phyloP scores from a whole-genome alignment of 1,140 invertebrate species.

The Drosophila aff. region DNA sequence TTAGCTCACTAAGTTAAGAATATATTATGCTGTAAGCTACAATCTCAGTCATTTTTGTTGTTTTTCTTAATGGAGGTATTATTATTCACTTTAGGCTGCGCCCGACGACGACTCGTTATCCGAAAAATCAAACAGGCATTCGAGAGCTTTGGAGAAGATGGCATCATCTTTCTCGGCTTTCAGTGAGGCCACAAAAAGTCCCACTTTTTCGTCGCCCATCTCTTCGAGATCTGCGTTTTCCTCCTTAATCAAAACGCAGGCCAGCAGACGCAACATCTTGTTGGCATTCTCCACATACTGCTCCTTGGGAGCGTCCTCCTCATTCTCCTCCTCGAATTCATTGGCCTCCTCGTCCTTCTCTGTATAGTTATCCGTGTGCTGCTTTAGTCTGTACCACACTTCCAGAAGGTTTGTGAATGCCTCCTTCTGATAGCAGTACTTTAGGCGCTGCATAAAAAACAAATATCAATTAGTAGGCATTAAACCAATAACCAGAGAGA shows the following conservation, averaged over 20 bases:
- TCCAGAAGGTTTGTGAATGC: constrained; percentile 48
- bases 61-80: constrained; percentile 29
- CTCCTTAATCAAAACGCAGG: constrained; percentile 45
- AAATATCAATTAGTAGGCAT: neutral
- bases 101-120: constrained; percentile 50
- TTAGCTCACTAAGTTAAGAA: constrained; percentile 38
- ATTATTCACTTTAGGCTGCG: constrained; percentile 60
- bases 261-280: constrained; percentile 60
- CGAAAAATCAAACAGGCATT: constrained; percentile 42
- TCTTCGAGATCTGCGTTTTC: constrained; percentile 55
- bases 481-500: fast-evolving
- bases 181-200: constrained; percentile 45
- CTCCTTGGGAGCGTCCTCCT: constrained; percentile 62
- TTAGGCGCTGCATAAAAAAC: constrained; percentile 45
- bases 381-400: constrained; percentile 49
- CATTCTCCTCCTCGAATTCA: constrained; percentile 67
- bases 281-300: constrained; percentile 70
- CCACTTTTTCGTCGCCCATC: constrained; percentile 41
- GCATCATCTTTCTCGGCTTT: constrained; percentile 57
- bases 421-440: constrained; percentile 63
- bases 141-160: constrained; percentile 60
- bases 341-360: constrained; percentile 56
- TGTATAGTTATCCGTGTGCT: constrained; percentile 59
- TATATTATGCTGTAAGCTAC: constrained; percentile 66
- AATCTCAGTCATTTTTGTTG: constrained; percentile 71